Conservation (phyloP, 2,113 vertebrate species). For the Embiotoca jacksoni region DNA sequence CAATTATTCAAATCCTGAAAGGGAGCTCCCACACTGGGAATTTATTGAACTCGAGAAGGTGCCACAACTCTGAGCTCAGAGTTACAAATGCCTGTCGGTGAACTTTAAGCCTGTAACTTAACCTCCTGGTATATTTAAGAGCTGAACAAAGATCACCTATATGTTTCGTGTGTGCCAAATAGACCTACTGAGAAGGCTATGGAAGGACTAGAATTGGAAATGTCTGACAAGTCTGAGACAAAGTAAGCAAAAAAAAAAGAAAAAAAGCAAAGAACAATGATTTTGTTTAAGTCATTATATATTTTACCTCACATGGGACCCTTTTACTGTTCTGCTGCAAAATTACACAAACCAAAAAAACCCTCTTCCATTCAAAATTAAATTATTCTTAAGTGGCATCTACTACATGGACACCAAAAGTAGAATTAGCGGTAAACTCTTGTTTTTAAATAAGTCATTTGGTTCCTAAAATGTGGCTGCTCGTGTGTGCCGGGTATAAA, state of each 20-base stretch:
- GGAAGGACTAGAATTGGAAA: not conserved
- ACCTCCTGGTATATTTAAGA: conserved; percentile 11
- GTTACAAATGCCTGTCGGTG: conserved; percentile 61
- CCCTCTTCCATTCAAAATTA: conserved; percentile 20
- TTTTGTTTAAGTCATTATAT: not conserved
- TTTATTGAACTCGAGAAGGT: conserved; percentile 71
- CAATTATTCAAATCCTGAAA: conserved; percentile 82
- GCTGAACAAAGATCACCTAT: not conserved
- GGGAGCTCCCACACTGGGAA: conserved; percentile 75
- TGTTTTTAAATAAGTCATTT: conserved; percentile 14
- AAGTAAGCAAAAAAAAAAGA: not conserved
- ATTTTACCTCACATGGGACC: conserved; percentile 6
- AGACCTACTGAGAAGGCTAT: not conserved
- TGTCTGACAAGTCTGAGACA: not conserved
- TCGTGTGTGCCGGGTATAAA: conserved; percentile 9
- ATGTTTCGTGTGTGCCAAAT: not conserved
- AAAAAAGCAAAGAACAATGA: not conserved
- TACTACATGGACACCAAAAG: conserved; percentile 18
- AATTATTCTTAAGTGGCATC: conserved; percentile 33
- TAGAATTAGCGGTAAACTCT: conserved; percentile 8
- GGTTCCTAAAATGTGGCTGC: not conserved
- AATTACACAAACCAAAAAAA: conserved; percentile 30
- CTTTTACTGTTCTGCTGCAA: conserved; percentile 3
- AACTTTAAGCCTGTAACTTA: conserved; percentile 48
- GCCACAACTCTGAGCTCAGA: conserved; percentile 67